Conservation (phyloP, 2,888 invertebrate species). For the Hypolimnas misippus region DNA sequence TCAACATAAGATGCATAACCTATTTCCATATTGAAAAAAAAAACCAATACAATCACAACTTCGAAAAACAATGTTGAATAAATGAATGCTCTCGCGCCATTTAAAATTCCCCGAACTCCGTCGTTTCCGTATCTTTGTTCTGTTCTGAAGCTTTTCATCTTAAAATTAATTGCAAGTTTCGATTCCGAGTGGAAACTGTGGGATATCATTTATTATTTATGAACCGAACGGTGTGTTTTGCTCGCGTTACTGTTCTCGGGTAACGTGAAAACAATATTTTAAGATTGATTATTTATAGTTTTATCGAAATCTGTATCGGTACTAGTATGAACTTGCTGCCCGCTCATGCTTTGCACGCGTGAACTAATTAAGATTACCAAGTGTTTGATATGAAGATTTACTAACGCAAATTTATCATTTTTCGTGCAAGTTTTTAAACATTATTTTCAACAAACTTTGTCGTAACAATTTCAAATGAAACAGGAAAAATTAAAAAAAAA, state of each 20-base stretch:
- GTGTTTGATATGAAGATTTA: too few relatives aligned
- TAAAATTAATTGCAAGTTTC: constrained; percentile 48
- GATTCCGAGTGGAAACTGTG: constrained; percentile 40
- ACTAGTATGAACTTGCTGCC: too few relatives aligned
- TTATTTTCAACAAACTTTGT: too few relatives aligned
- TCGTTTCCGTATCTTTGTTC: constrained; percentile 44
- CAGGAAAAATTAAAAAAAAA: too few relatives aligned
- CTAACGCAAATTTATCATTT: too few relatives aligned
- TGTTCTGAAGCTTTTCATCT: constrained; percentile 45
- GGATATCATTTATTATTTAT: constrained; percentile 41
- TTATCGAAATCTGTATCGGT: neutral
- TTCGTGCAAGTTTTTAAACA: too few relatives aligned
- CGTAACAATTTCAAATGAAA: too few relatives aligned
- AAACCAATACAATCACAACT: constrained; percentile 18
- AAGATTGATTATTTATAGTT: constrained; percentile 4
- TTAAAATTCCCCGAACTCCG: constrained; percentile 42
- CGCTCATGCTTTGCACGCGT: too few relatives aligned
- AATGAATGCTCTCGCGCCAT: constrained; percentile 39
- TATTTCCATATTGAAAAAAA: neutral
- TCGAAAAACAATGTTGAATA: constrained; percentile 33
- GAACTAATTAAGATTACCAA: too few relatives aligned
- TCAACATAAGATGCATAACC: too few relatives aligned
- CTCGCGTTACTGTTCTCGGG: constrained; percentile 14
- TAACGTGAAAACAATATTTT: constrained; percentile 12
- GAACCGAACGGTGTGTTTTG: constrained; percentile 32